phyloP scores from a whole-genome alignment of 2,113 vertebrate species.

The Onychostoma macrolepis region DNA sequence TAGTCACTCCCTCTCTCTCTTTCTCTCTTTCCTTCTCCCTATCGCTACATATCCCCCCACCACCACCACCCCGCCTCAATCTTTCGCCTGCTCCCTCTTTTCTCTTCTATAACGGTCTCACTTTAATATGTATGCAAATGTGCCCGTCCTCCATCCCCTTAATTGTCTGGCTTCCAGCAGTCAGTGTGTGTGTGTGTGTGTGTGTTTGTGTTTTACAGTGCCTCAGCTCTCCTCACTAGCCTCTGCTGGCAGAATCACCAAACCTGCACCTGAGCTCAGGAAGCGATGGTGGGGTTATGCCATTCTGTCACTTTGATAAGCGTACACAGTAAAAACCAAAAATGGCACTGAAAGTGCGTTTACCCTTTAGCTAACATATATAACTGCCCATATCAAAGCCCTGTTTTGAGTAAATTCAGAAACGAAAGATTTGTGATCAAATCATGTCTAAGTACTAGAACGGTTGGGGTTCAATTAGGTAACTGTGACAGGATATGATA shows the following conservation, averaged over 20 bases:
- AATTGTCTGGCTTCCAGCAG: slow-evolving; percentile 68
- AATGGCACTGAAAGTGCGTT: slow-evolving; percentile 46
- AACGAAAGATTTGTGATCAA: background rate
- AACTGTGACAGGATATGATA: background rate
- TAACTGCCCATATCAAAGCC: background rate
- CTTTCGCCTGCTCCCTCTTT: slow-evolving; percentile 54
- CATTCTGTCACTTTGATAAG: slow-evolving; percentile 47
- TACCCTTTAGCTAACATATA: slow-evolving; percentile 40
- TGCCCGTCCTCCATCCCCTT: slow-evolving; percentile 61
- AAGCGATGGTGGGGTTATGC: slow-evolving; percentile 17
- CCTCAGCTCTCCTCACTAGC: slow-evolving; percentile 43
- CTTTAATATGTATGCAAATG: slow-evolving; percentile 73
- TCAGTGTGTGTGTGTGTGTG: slow-evolving; percentile 53
- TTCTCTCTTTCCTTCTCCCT: slow-evolving; percentile 45
- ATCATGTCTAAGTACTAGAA: background rate
- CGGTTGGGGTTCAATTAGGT: slow-evolving; percentile 1
- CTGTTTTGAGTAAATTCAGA: slow-evolving; percentile 20
- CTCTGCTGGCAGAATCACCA: slow-evolving; percentile 37
- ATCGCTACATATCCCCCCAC: slow-evolving; percentile 24
- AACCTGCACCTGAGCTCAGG: slow-evolving; percentile 38
- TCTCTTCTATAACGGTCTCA: slow-evolving; percentile 65
- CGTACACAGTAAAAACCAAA: slow-evolving; percentile 49
- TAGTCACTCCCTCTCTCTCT: slow-evolving; percentile 55
- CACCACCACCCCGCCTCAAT: slow-evolving; percentile 41
- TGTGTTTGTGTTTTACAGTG: slow-evolving; percentile 59